Evolutionary conservation across 2,888 invertebrate genomes (phyloP), one percentile per base, ranked within the genome.

Genomic region (Microdon myrmicae): DNA sequence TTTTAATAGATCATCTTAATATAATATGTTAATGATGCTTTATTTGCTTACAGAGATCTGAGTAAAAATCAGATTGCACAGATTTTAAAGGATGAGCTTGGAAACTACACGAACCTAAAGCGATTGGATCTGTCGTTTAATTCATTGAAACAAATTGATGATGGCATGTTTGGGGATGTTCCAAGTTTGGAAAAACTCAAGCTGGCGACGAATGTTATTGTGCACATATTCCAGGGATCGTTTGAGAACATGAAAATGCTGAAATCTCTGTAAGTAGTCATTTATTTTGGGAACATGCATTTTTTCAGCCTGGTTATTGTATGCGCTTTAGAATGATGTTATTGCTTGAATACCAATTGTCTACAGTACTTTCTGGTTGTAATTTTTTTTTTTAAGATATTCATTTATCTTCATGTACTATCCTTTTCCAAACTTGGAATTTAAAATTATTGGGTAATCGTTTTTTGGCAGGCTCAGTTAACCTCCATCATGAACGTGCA

Each of bases 21-120:
- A 29, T 20, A 3, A 3, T 8, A 32, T 28, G n/a, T 20, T 4
- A 16, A 34, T 53, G 4, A 19, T 22, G 20, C 41, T 20, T 17
- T 34, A 2, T 49, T 34, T 12, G 14, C 23, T 81, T 82, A 28
- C 80, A 90, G 90, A 72, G 90, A 94, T 79, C 82, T 94, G 41
- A 91, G 90, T 74, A 87, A 86, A 73, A 94, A 94, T 77, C 85
- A 87, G 70, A 88, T 94, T 73, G 84, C 85, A 31, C 79, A 83
- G 10, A 86, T 94, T 71, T 86, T 89, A 69, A 85, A 86, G 3
- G 86, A 87, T 71, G 88, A 91, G 41, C 93, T 95, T 75, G 84
- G 83, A 68, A 87, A 88, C 74, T 84, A 90, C 71, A 85, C 87
- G 8, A 86, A 86, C 55, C 80, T 92, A n/a, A 87, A 85, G 74